These are phyloP conservation scores for Penaeus japonicus DNA, from an alignment of 1,140 invertebrate species.

Conservation along the genomic window DNA sequence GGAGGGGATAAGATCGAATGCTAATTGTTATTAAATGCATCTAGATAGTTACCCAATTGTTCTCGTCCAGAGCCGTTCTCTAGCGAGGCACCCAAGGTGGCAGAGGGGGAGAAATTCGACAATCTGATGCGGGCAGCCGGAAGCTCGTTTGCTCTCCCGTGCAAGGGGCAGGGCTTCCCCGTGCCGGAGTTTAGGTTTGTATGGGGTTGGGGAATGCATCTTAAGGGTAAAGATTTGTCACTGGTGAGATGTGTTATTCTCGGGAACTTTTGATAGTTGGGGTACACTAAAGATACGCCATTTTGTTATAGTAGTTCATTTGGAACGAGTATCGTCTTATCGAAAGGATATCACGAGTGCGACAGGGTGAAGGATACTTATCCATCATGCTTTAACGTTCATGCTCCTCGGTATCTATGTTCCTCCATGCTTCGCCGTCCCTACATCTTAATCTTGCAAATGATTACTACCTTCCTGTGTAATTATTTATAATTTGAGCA, in stretches of 20 bases:
- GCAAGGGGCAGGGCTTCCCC: conserved; percentile 34
- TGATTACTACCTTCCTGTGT: too few species aligned
- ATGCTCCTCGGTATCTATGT: too few species aligned
- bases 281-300: too few species aligned
- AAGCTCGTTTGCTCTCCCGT: conserved; percentile 10
- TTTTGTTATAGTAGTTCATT: too few species aligned
- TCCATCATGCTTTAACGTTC: too few species aligned
- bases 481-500: too few species aligned
- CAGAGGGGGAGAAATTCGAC: conserved; percentile 37
- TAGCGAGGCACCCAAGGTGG: conserved; percentile 40
- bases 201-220: not conserved
- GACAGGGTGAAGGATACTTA: not conserved
- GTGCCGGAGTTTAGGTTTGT: conserved; percentile 15
- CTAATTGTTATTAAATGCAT: too few species aligned
- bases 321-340: not conserved
- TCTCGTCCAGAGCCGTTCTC: not conserved
- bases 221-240: not conserved
- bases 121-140: not conserved
- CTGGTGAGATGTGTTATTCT: not conserved
- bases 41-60: not conserved
- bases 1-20: too few species aligned
- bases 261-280: too few species aligned
- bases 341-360: not conserved
- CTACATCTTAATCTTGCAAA: too few species aligned
- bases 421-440: too few species aligned